Percentiles rank a stretch among this genome's conserved stretches.
phyloP scores from a whole-genome alignment of 2,888 invertebrate genomes.

The Tricholauxania praeusta region DNA sequence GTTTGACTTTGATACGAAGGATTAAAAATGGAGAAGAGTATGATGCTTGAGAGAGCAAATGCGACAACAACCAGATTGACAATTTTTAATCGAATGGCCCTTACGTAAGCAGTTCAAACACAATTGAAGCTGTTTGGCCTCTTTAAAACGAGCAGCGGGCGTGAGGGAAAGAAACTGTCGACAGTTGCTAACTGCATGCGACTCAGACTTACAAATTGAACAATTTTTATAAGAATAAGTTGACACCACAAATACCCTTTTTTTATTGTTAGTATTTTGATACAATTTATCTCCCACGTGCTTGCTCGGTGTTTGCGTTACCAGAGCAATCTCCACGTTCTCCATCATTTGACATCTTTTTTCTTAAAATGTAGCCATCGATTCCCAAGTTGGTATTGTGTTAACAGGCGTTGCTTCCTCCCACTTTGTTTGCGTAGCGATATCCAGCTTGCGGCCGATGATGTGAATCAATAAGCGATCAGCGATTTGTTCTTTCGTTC shows the following conservation, averaged over 20 bases:
- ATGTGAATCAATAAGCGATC: constrained; percentile 35
- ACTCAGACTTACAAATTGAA: constrained; percentile 24
- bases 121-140: not conserved
- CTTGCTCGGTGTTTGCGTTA: constrained; percentile 34
- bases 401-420: constrained; percentile 34
- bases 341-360: constrained; percentile 39
- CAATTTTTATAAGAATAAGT: constrained; percentile 31
- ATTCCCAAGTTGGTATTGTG: constrained; percentile 36
- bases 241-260: constrained; percentile 14
- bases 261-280: constrained; percentile 14
- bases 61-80: not conserved
- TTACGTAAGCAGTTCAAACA: constrained; percentile 3
- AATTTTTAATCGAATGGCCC: not conserved
- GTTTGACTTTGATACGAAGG: not conserved
- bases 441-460: constrained; percentile 27
- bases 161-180: constrained; percentile 20
- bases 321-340: constrained; percentile 36
- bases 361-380: constrained; percentile 34
- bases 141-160: not conserved
- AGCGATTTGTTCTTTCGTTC: constrained; percentile 33
- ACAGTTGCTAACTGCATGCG: constrained; percentile 30
- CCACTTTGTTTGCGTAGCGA: constrained; percentile 33
- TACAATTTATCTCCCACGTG: constrained; percentile 38
- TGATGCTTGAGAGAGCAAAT: not conserved
- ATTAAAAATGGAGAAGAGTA: not conserved